Percentiles rank a stretch among this genome's conserved stretches.
phyloP scores from a whole-genome alignment of 2,113 vertebrate species.

The Oryzias curvinotus region DNA sequence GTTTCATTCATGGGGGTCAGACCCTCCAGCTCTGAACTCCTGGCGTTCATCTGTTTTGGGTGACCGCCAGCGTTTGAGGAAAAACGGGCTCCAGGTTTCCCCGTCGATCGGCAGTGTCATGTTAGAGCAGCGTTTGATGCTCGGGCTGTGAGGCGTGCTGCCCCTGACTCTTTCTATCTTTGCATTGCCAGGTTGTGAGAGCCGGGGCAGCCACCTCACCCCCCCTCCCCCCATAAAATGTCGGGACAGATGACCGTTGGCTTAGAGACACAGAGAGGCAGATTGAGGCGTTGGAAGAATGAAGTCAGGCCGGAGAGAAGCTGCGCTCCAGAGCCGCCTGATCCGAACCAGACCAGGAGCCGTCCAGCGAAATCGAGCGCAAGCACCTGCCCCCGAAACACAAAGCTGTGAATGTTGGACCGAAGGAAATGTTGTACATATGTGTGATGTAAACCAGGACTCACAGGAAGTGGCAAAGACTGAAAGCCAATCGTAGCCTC shows the following conservation, averaged over 20 bases:
- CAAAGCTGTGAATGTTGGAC: slow-evolving; percentile 2
- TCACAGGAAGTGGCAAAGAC: no score
- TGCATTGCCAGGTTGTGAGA: slow-evolving; percentile 86
- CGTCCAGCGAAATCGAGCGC: slow-evolving; percentile 40
- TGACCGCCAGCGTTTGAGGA: no score
- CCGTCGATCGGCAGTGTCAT: slow-evolving; percentile 5
- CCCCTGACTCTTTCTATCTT: slow-evolving; percentile 84
- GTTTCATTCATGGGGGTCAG: no score
- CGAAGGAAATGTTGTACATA: background rate
- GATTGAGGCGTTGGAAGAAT: slow-evolving; percentile 73
- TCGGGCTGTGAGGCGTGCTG: slow-evolving; percentile 75
- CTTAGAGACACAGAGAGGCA: slow-evolving; percentile 76
- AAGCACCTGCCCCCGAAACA: slow-evolving; percentile 21
- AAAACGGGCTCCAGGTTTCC: no score
- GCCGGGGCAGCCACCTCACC: slow-evolving; percentile 75
- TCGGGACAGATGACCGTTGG: slow-evolving; percentile 72
- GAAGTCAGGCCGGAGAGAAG: slow-evolving; percentile 61
- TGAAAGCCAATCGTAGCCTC: no score
- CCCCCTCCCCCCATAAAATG: slow-evolving; percentile 62
- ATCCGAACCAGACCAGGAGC: slow-evolving; percentile 60
- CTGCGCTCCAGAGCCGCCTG: slow-evolving; percentile 41
- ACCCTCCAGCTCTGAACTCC: no score
- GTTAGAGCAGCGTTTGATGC: slow-evolving; percentile 10
- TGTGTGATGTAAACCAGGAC: no score
- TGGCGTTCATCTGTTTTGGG: no score